Percentiles rank a stretch among this genome's conserved stretches.
Evolutionary conservation across 2,797 vertebrate genomes (phyloP).

Genomic region (Molossus molossus): DNA sequence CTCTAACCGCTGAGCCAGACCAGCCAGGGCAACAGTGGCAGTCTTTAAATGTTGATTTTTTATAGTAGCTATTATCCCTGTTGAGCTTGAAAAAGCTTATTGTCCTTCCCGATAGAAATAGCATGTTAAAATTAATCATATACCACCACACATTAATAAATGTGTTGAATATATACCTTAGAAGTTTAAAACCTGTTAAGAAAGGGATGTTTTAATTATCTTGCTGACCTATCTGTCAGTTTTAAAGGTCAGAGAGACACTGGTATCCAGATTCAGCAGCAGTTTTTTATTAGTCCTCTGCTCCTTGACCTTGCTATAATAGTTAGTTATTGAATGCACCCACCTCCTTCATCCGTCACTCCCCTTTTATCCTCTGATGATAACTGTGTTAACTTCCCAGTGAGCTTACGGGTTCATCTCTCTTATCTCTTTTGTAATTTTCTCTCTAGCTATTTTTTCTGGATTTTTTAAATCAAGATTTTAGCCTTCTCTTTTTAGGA

Average conservation of each 20-base stretch:
- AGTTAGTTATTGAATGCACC: not conserved
- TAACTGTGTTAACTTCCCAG: slow-evolving; percentile 46
- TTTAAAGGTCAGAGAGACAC: slow-evolving; percentile 13
- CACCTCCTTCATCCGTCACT: not conserved
- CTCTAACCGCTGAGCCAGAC: too few species aligned
- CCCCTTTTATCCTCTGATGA: not conserved
- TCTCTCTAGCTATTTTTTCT: not conserved
- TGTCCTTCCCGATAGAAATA: slow-evolving; percentile 49
- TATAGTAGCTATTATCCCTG: not conserved
- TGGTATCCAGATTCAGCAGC: not conserved
- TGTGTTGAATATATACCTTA: not conserved
- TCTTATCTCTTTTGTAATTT: slow-evolving; percentile 9
- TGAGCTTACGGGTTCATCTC: not conserved
- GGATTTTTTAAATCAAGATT: not conserved
- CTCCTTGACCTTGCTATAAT: slow-evolving; percentile 31
- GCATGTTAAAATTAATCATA: slow-evolving; percentile 39
- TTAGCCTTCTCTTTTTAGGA: not conserved
- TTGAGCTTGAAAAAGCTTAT: slow-evolving; percentile 42
- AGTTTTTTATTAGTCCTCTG: not conserved
- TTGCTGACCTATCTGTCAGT: not conserved
- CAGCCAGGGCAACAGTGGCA: not conserved
- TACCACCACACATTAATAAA: not conserved
- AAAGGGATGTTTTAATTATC: slow-evolving; percentile 27
- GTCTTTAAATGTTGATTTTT: not conserved
- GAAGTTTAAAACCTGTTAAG: slow-evolving; percentile 20